phyloP scores from a whole-genome alignment of 2,113 vertebrate species.

The Gnathonemus longibarbis region DNA sequence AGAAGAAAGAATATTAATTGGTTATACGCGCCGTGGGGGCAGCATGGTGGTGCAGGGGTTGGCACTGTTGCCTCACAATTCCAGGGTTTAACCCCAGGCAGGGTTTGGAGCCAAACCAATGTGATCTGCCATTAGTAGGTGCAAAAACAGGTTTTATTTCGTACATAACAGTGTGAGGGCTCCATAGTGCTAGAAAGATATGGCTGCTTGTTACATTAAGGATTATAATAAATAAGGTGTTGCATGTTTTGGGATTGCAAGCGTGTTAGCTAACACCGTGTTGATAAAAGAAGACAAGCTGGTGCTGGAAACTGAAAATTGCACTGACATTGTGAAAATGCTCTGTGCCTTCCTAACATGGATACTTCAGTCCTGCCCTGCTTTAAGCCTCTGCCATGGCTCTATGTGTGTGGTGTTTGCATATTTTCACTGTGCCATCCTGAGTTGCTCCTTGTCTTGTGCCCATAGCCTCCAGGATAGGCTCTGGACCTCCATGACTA shows the following conservation, averaged over 20 bases:
- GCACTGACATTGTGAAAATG: neutral
- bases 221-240: neutral
- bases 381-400: neutral
- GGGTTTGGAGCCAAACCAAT: neutral
- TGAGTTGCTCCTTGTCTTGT: too few species aligned
- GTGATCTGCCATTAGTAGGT: neutral
- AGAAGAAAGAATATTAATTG: too few species aligned
- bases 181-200: neutral
- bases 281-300: neutral
- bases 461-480: too few species aligned
- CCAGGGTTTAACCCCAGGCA: neutral
- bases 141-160: conserved; percentile 3
- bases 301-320: neutral
- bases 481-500: too few species aligned
- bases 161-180: neutral
- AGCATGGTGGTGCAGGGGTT: too few species aligned
- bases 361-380: neutral
- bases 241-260: neutral
- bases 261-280: neutral
- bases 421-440: too few species aligned
- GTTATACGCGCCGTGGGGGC: too few species aligned
- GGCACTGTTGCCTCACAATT: too few species aligned
- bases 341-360: neutral
- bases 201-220: neutral
- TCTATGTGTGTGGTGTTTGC: too few species aligned